Conservation (phyloP, 2,113 vertebrate species). For the Rhynchomys soricoides region DNA sequence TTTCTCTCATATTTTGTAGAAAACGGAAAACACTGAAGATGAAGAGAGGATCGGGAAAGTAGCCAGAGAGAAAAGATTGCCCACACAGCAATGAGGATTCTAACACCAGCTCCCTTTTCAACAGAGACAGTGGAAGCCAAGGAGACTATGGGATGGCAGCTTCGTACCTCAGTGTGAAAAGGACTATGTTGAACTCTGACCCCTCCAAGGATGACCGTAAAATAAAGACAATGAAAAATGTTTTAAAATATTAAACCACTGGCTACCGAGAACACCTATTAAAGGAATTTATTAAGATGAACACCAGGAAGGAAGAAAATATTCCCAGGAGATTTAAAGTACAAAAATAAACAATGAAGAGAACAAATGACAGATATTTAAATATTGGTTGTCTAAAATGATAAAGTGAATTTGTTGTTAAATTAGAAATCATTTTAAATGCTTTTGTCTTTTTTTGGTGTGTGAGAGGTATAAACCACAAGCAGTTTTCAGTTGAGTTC, state of each 20-base stretch:
- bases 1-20: background rate
- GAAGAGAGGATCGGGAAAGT: background rate
- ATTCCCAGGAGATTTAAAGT: background rate
- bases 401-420: background rate
- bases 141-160: background rate
- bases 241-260: conserved; percentile 13
- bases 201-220: background rate
- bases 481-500: background rate
- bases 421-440: background rate
- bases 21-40: conserved; percentile 36
- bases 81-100: background rate
- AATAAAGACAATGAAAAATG: conserved; percentile 26
- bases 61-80: background rate
- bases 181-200: background rate
- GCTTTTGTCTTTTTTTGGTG: too few relatives aligned
- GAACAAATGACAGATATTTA: background rate
- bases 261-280: background rate
- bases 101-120: background rate
- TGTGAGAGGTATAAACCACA: too few relatives aligned
- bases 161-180: background rate
- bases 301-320: conserved; percentile 2
- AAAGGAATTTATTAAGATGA: background rate
- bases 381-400: background rate
- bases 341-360: background rate
- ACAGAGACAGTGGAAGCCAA: background rate